These are phyloP conservation scores for Gymnothorax reevesii DNA, from an alignment of 2,797 vertebrate species.

Conservation along the genomic window DNA sequence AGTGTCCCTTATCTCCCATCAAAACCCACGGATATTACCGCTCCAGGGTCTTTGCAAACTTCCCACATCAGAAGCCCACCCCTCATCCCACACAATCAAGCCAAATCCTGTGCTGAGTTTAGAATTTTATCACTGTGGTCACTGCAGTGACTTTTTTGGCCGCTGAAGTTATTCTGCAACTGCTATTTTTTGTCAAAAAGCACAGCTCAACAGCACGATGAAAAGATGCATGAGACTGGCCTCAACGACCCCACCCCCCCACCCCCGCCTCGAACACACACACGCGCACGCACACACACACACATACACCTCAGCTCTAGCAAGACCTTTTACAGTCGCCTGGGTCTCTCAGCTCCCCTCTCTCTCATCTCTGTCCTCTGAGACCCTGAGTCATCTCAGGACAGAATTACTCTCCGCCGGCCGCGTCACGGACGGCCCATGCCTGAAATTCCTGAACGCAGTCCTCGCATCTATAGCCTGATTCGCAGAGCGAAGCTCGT, in stretches of 20 bases:
- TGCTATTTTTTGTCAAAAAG: neutral
- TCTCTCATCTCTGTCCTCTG: constrained; percentile 25
- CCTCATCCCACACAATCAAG: neutral
- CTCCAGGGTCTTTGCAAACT: too few relatives aligned
- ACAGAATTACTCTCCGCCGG: neutral
- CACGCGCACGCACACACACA: too few relatives aligned
- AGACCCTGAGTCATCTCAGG: neutral
- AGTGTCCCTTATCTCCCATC: too few relatives aligned
- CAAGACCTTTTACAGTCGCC: constrained; percentile 32
- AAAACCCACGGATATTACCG: too few relatives aligned
- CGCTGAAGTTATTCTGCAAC: neutral
- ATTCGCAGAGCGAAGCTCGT: neutral
- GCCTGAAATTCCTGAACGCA: neutral
- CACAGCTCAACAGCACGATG: neutral
- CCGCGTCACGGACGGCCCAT: too few relatives aligned
- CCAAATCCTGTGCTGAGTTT: neutral
- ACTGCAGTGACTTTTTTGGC: neutral
- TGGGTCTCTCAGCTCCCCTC: constrained; percentile 49
- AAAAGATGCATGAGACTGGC: neutral
- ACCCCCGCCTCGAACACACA: too few relatives aligned
- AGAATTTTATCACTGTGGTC: neutral
- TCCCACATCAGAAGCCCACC: neutral
- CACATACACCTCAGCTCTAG: too few relatives aligned
- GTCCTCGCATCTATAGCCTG: neutral
- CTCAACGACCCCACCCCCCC: too few relatives aligned